Evolutionary conservation across 2,888 invertebrate species (phyloP).

Genomic region (Sphaerophoria taeniata): DNA sequence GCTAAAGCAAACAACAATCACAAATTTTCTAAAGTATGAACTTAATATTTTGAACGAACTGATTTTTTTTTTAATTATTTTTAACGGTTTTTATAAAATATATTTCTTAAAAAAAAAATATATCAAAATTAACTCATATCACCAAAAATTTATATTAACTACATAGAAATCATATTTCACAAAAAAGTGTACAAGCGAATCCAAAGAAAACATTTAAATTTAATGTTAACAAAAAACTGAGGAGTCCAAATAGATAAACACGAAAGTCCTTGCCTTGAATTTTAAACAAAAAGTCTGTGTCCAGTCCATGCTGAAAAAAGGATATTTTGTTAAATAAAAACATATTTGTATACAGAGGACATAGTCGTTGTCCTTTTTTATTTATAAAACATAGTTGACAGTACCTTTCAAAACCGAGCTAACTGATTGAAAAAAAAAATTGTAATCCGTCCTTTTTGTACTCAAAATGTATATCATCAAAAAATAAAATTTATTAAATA

Average conservation of each 20-base stretch:
- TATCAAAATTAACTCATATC: conserved; percentile 15
- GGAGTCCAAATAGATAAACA: conserved; percentile 24
- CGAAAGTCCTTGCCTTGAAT: conserved; percentile 46
- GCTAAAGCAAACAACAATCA: conserved; percentile 40
- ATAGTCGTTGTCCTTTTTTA: conserved; percentile 34
- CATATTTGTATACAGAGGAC: too few species aligned
- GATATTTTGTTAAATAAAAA: background rate
- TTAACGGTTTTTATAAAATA: conserved; percentile 30
- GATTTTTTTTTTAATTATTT: conserved; percentile 43
- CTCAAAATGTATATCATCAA: conserved; percentile 43
- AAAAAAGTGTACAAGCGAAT: conserved; percentile 27
- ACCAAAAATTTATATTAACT: conserved; percentile 2
- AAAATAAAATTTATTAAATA: conserved; percentile 36
- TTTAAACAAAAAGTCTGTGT: background rate
- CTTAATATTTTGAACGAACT: conserved; percentile 44
- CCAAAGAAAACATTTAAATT: conserved; percentile 24
- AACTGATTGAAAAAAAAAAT: conserved; percentile 42
- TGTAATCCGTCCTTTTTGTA: conserved; percentile 73
- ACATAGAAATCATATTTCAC: conserved; percentile 16
- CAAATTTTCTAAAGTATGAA: conserved; percentile 22
- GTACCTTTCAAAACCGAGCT: conserved; percentile 25
- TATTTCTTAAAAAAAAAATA: conserved; percentile 17
- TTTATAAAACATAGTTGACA: background rate
- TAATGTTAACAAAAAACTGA: conserved; percentile 3
- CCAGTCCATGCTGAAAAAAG: conserved; percentile 2